Conservation (phyloP, 2,113 vertebrate genomes). For the Poicephalus gulielmi region DNA sequence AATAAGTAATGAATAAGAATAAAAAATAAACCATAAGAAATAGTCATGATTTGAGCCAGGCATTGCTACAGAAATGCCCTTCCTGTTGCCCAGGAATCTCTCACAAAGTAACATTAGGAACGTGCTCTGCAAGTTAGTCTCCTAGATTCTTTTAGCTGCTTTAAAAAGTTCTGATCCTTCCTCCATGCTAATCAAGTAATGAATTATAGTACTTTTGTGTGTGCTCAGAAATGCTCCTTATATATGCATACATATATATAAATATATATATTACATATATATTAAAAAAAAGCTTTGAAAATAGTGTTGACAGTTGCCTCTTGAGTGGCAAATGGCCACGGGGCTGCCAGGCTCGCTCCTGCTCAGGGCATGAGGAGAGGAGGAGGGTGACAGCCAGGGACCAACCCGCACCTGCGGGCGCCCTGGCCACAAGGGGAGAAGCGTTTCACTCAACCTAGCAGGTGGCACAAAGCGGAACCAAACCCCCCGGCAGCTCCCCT, state of each 20-base stretch:
- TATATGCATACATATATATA: constrained; percentile 43
- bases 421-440: neutral
- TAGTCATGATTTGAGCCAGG: neutral
- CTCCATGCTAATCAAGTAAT: constrained; percentile 3
- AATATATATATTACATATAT: constrained; percentile 47
- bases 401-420: neutral
- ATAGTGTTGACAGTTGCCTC: constrained; percentile 61
- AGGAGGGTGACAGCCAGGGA: constrained; percentile 58
- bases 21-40: neutral
- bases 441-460: neutral
- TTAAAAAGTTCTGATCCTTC: neutral
- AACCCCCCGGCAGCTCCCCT: neutral
- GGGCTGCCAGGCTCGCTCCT: neutral
- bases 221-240: constrained; percentile 68
- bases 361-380: constrained; percentile 60
- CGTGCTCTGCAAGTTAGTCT: neutral
- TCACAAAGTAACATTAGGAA: neutral
- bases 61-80: constrained; percentile 6
- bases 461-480: neutral
- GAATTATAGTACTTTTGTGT: constrained; percentile 12
- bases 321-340: neutral
- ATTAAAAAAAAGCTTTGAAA: constrained; percentile 28
- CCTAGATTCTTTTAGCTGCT: neutral
- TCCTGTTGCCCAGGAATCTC: constrained; percentile 18
- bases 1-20: neutral